A percentile compares a stretch with the other conserved stretches of the same genome.
These are phyloP conservation scores for Podotricha telesiphe DNA, from an alignment of 2,888 invertebrate genomes.

Conservation along the genomic window DNA sequence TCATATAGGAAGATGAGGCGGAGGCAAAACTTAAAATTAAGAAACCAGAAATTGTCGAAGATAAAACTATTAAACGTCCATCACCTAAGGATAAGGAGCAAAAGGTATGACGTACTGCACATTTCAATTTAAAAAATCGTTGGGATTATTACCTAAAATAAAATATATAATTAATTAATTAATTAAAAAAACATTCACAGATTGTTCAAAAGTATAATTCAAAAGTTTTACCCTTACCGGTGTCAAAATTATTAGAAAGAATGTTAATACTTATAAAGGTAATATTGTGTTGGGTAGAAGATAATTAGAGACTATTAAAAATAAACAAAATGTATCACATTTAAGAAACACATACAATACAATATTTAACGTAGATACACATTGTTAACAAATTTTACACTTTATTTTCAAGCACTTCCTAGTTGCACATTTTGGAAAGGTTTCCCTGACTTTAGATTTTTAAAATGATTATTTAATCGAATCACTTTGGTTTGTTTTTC, in stretches of 20 bases:
- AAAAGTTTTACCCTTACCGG: constrained; percentile 52
- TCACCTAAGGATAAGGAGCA: constrained; percentile 61
- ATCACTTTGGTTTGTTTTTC: constrained; percentile 32
- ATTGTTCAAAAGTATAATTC: constrained; percentile 55
- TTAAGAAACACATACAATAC: not conserved
- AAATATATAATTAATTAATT: not conserved
- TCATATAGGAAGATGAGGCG: constrained; percentile 69
- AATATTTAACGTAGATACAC: not conserved
- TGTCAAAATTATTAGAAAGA: constrained; percentile 57
- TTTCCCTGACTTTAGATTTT: constrained; percentile 5
- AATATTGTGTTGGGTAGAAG: constrained; percentile 44
- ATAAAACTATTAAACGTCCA: constrained; percentile 75
- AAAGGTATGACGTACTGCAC: constrained; percentile 27
- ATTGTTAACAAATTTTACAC: not conserved
- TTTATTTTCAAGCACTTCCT: constrained; percentile 6
- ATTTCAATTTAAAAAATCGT: constrained; percentile 1
- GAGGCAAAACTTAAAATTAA: constrained; percentile 77
- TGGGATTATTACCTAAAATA: not conserved
- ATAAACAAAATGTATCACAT: not conserved
- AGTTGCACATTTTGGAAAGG: constrained; percentile 27
- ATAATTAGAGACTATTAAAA: constrained; percentile 6
- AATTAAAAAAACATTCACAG: constrained; percentile 57
- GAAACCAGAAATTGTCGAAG: constrained; percentile 77
- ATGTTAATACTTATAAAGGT: constrained; percentile 69
- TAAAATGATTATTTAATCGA: constrained; percentile 13